Percentiles rank a stretch among this genome's conserved stretches.
Evolutionary conservation across 2,888 invertebrate genomes (phyloP).

Genomic region (Macroteleia sp.): DNA sequence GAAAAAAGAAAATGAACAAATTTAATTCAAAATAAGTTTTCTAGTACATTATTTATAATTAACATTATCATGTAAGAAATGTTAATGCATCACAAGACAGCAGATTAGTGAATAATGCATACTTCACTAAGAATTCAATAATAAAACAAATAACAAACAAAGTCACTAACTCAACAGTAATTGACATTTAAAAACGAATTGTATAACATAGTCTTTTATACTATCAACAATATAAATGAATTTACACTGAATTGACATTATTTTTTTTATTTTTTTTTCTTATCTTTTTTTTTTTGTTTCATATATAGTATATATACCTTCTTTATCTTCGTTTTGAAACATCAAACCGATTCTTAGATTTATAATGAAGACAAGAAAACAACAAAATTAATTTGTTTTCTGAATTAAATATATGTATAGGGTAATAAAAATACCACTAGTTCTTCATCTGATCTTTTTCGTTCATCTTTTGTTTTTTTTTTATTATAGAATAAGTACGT

Average conservation of each 20-base stretch:
- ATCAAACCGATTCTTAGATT: background rate
- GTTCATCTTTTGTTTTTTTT: conserved; percentile 10
- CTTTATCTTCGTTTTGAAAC: too few relatives aligned
- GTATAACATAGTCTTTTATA: conserved; percentile 45
- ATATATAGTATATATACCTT: too few relatives aligned
- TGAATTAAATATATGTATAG: conserved; percentile 28
- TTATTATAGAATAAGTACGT: conserved; percentile 26
- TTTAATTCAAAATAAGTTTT: conserved; percentile 24
- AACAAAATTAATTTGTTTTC: background rate
- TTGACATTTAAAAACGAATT: conserved; percentile 48
- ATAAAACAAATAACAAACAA: too few relatives aligned
- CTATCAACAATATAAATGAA: conserved; percentile 20
- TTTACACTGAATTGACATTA: conserved; percentile 8
- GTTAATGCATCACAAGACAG: too few relatives aligned
- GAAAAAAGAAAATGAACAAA: background rate
- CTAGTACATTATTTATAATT: conserved; percentile 71
- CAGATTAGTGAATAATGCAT: too few relatives aligned
- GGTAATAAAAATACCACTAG: conserved; percentile 17
- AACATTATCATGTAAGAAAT: too few relatives aligned
- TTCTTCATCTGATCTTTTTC: background rate
- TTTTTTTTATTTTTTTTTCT: conserved; percentile 15
- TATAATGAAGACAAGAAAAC: conserved; percentile 1
- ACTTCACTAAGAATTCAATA: too few relatives aligned
- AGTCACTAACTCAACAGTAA: conserved; percentile 27
- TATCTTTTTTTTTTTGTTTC: background rate